Evolutionary conservation across 2,888 invertebrate species (phyloP).

Genomic region (Slavum lentiscoides): DNA sequence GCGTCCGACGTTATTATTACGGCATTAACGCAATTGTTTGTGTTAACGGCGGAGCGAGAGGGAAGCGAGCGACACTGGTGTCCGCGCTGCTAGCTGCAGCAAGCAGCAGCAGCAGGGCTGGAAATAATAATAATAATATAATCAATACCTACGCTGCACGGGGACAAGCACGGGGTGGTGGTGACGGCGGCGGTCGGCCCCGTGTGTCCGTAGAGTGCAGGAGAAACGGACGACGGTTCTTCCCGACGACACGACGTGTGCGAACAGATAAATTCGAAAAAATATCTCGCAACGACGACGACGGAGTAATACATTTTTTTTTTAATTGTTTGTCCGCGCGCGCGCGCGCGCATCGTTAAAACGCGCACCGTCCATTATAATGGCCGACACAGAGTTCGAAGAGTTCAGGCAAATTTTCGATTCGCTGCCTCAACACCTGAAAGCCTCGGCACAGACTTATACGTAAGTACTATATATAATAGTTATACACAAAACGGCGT

Average conservation of each 20-base stretch:
- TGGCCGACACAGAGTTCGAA: conserved; percentile 93
- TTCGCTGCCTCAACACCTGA: conserved; percentile 76
- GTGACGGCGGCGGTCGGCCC: not conserved
- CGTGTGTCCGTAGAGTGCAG: not conserved
- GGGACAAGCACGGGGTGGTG: not conserved
- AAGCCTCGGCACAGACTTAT: conserved; percentile 80
- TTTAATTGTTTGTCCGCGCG: too few relatives aligned
- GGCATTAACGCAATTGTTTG: too few relatives aligned
- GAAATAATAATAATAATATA: conserved; percentile 8
- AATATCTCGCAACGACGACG: not conserved
- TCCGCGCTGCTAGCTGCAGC: not conserved
- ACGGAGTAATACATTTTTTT: too few relatives aligned
- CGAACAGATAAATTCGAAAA: not conserved
- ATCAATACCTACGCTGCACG: conserved; percentile 32
- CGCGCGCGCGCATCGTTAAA: too few relatives aligned
- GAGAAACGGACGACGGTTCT: not conserved
- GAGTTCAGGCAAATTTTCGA: conserved; percentile 88
- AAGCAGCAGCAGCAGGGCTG: not conserved
- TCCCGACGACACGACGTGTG: not conserved
- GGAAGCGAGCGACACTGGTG: too few relatives aligned
- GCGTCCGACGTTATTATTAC: too few relatives aligned
- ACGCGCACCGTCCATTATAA: conserved; percentile 58
- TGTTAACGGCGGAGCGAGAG: too few relatives aligned
- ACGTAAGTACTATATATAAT: conserved; percentile 72
- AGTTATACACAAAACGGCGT: too few relatives aligned